Percentiles rank a stretch among this genome's conserved stretches.
These are phyloP conservation scores for Puma concolor DNA, from an alignment of 2,113 vertebrate genomes.

Conservation along the genomic window DNA sequence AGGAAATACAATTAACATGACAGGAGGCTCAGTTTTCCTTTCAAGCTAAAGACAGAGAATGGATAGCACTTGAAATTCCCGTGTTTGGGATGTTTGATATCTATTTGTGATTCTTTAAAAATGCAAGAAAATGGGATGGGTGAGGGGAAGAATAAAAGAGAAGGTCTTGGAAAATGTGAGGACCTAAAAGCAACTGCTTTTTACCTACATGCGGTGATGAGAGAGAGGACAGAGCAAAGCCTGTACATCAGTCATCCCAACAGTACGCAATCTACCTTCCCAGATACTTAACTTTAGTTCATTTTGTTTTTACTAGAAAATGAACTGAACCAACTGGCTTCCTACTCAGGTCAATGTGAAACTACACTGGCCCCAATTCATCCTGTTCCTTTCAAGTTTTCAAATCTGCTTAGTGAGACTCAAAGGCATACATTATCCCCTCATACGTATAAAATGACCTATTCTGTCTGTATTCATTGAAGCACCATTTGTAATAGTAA, in stretches of 20 bases:
- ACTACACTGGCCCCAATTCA: background rate
- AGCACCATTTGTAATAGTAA: background rate
- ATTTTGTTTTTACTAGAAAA: background rate
- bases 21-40: background rate
- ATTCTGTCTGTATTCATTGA: background rate
- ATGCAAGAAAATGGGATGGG: background rate
- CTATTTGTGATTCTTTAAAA: background rate
- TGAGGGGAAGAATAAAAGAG: background rate
- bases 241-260: background rate
- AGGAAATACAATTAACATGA: background rate
- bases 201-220: background rate
- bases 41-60: background rate
- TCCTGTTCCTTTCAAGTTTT: background rate
- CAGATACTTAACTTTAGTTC: background rate
- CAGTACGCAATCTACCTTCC: fast-evolving
- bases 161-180: background rate
- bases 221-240: background rate
- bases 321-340: background rate
- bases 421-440: background rate
- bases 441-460: background rate
- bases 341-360: background rate
- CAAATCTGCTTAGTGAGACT: background rate
- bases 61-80: background rate
- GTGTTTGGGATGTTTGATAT: background rate
- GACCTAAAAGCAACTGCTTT: too few species aligned